phyloP scores from a whole-genome alignment of 2,888 invertebrate genomes.

The Vandiemenella viatica region DNA sequence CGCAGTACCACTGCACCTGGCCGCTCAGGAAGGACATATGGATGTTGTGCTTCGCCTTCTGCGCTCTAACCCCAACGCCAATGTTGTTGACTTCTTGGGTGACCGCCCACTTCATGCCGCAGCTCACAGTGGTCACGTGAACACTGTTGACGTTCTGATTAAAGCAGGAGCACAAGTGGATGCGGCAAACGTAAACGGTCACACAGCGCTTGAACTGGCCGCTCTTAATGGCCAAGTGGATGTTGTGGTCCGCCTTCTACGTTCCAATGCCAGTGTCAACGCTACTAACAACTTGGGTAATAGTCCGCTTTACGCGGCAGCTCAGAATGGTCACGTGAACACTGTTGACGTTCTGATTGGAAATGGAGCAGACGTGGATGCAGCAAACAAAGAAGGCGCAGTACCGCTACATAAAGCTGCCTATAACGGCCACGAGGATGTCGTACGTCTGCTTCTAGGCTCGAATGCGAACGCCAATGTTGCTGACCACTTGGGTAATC shows the following conservation, averaged over 20 bases:
- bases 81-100: too few species aligned
- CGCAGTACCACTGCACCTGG: not conserved
- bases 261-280: not conserved
- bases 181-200: not conserved
- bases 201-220: not conserved
- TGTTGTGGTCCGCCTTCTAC: not conserved
- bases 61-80: too few species aligned
- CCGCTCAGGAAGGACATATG: not conserved
- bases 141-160: too few species aligned
- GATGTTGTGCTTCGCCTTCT: not conserved
- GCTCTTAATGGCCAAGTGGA: not conserved
- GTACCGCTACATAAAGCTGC: not conserved
- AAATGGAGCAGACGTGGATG: too few species aligned
- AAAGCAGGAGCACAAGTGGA: not conserved
- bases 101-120: too few species aligned
- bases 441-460: not conserved
- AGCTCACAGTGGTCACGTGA: too few species aligned
- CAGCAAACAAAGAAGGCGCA: too few species aligned
- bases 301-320: not conserved
- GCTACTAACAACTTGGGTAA: not conserved
- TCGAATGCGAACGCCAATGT: not conserved
- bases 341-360: too few species aligned
- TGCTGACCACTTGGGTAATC: not conserved
- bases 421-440: not conserved
- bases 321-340: not conserved